Percentiles rank a stretch among this genome's conserved stretches.
These are phyloP conservation scores for Chrysopilus asiliformis DNA, from an alignment of 2,888 invertebrate species.

Conservation along the genomic window DNA sequence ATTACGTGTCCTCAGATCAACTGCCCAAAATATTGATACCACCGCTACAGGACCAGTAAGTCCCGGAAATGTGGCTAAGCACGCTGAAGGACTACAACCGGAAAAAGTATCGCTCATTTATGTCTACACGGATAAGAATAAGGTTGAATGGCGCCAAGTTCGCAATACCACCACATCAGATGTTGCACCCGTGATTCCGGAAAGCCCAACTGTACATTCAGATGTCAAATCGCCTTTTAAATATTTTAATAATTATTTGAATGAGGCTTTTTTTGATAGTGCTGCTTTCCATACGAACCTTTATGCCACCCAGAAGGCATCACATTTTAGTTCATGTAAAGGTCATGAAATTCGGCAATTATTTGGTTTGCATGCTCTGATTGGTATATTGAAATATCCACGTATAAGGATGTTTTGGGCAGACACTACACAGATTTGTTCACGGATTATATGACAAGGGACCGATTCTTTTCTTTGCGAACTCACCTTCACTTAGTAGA, in stretches of 20 bases:
- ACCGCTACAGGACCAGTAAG: too few species aligned
- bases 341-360: background rate
- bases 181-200: too few species aligned
- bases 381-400: background rate
- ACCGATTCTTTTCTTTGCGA: constrained; percentile 1
- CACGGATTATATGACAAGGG: background rate
- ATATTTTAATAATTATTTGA: constrained; percentile 1
- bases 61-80: too few species aligned
- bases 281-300: constrained; percentile 1
- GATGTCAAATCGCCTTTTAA: background rate
- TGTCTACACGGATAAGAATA: too few species aligned
- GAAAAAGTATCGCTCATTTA: too few species aligned
- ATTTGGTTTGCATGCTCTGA: constrained; percentile 1
- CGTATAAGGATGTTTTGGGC: constrained; percentile 1
- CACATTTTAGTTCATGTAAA: background rate
- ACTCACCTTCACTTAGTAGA: constrained; percentile 1
- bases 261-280: background rate
- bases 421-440: background rate
- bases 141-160: too few species aligned
- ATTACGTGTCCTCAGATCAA: too few species aligned
- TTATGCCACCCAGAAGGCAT: background rate
- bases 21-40: too few species aligned
- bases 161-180: too few species aligned
- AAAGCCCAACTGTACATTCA: too few species aligned
- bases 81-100: too few species aligned